A percentile compares a stretch with the other conserved stretches of the same genome.
These are phyloP conservation scores for Xyliphius kryptos DNA, from an alignment of 2,113 vertebrate species.

Conservation along the genomic window DNA sequence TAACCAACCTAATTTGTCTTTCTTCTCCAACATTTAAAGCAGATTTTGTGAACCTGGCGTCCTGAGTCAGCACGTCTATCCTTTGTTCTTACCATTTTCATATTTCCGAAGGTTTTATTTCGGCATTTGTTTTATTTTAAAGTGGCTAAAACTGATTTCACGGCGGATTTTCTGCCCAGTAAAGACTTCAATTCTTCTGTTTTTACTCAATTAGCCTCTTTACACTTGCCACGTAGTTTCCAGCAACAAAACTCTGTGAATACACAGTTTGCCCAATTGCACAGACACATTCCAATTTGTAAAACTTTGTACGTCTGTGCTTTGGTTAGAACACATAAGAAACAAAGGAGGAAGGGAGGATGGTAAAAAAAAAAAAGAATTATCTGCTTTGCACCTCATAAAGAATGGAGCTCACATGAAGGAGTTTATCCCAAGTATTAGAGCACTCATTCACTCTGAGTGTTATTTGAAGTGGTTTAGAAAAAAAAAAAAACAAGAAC, in stretches of 20 bases:
- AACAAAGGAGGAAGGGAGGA: constrained; percentile 23
- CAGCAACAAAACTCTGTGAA: constrained; percentile 34
- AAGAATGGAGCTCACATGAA: constrained; percentile 47
- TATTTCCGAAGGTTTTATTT: not conserved
- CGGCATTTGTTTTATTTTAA: constrained; percentile 7
- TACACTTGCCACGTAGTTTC: too few species aligned
- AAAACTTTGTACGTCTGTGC: constrained; percentile 50
- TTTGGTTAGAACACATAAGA: constrained; percentile 34
- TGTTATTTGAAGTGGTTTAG: constrained; percentile 33
- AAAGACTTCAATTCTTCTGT: constrained; percentile 25
- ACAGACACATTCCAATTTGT: constrained; percentile 54
- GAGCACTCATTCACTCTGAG: constrained; percentile 26
- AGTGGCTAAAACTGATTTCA: constrained; percentile 11
- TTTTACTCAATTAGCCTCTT: too few species aligned
- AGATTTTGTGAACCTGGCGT: not conserved
- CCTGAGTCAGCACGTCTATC: not conserved
- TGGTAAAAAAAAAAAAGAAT: constrained; percentile 46
- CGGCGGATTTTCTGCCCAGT: not conserved
- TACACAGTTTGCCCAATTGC: constrained; percentile 47
- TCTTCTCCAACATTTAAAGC: not conserved
- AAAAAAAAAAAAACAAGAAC: not conserved
- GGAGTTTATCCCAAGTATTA: constrained; percentile 43
- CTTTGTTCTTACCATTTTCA: not conserved
- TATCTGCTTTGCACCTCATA: constrained; percentile 60
- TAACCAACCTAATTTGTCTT: constrained; percentile 1